Conservation (phyloP, 2,113 vertebrate genomes). For the Pyxicephalus adspersus region DNA sequence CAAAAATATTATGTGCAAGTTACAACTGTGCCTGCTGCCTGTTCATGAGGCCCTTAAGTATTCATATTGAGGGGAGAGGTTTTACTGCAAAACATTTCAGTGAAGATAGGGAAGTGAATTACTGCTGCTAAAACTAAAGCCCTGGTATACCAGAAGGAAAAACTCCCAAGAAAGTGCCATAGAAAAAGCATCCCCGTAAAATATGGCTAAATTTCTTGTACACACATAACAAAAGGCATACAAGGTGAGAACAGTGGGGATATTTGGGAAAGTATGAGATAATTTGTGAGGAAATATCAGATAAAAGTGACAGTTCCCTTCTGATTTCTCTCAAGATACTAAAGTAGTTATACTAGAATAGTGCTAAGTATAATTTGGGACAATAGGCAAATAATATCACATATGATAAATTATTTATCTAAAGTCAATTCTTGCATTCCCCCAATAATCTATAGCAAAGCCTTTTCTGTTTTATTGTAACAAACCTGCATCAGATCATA, state of each 20-base stretch:
- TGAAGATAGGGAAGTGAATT: conserved; percentile 17
- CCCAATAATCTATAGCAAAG: background rate
- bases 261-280: background rate
- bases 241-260: background rate
- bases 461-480: too few relatives aligned
- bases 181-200: background rate
- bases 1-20: conserved; percentile 33
- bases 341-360: too few relatives aligned
- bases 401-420: too few relatives aligned
- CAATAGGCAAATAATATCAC: too few relatives aligned
- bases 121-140: background rate
- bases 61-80: conserved; percentile 40
- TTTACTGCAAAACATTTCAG: conserved; percentile 20
- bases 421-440: background rate
- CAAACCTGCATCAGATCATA: too few relatives aligned
- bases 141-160: background rate
- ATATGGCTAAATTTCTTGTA: background rate
- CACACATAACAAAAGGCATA: background rate
- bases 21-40: conserved; percentile 41
- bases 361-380: too few relatives aligned
- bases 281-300: background rate
- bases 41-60: conserved; percentile 41
- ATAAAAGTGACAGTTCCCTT: background rate
- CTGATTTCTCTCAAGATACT: background rate
- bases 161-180: background rate